Base-by-base conservation (phyloP, 2,888 invertebrate species). In the Synergus japonicus region DNA sequence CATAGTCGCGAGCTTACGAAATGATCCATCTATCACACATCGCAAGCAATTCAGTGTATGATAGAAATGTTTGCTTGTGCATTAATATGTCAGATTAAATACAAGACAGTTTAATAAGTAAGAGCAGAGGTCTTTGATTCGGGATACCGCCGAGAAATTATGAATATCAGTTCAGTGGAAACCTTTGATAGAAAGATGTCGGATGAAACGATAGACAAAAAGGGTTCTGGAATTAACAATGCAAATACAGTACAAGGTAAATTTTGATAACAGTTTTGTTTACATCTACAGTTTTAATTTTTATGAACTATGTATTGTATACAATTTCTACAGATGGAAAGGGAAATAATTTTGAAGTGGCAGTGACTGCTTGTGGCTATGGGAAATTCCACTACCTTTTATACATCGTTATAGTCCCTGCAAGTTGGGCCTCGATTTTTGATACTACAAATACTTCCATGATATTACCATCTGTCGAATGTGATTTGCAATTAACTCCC, bases 401-500 rank as follows among this genome's bases (percentile, higher is more conserved):
- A 29, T 91, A 96, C 69, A 89, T 96, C 85, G 87, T 94, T 77
- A 93, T 95, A 80, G 92, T 95, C 67, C 95, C 95, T 0, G 95
- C 94, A 9, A 94, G 94, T 88, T 95, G 95, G 93, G 94, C 95
- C 3, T 94, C 95, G 7, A 94, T 95, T 22, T 95, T 95, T 78
- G 96, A 96, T 86, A 95, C 96, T 80, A 94, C 95, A 76, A 94
- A 95, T 2, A 94, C 95, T 87, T 95, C 96, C 0, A 96, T 95
- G 90, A 95, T 96, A 86, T 22, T 84, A 46, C 82, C 85, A 15
- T 93, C 95, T 43, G 96, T 96, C 0, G 95, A 96, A 89, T 96
- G 96, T 87, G 96, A 96, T 88, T 93, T 97, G 86, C 90, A 94
- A 65, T 92, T 96, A 65, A 93, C 94, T 0, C 89, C 96, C 1